phyloP scores from a whole-genome alignment of 2,113 vertebrate species.

The Lophochroa leadbeateri region DNA sequence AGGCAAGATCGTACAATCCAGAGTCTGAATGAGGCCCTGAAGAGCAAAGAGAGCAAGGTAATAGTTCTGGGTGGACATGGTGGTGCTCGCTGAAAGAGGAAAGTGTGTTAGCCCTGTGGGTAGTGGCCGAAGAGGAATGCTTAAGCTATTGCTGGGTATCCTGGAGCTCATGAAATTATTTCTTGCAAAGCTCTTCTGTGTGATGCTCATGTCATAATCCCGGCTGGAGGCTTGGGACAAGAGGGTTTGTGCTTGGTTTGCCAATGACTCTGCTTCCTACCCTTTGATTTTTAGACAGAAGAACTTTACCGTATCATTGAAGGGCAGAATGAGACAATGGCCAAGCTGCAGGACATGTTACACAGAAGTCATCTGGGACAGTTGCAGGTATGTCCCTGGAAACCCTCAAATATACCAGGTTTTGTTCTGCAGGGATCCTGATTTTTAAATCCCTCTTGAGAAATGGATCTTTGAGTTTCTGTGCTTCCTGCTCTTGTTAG shows the following conservation, averaged over 20 bases:
- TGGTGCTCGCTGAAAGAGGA: neutral
- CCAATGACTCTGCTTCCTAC: neutral
- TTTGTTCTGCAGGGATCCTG: neutral
- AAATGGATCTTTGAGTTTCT: neutral
- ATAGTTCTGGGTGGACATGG: neutral
- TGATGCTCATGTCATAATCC: neutral
- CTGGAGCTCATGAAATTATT: neutral
- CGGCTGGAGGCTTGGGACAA: neutral
- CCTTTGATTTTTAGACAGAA: constrained; percentile 72
- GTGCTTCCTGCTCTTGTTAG: constrained; percentile 34
- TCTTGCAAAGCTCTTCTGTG: neutral
- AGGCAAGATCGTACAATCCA: constrained; percentile 83
- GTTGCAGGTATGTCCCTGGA: constrained; percentile 71
- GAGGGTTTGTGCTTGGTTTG: neutral
- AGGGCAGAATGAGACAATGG: constrained; percentile 85
- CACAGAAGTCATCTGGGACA: constrained; percentile 82
- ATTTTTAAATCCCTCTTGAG: neutral
- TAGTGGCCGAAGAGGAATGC: neutral
- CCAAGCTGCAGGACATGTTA: constrained; percentile 82
- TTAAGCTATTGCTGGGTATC: neutral
- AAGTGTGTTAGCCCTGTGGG: neutral
- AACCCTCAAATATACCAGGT: neutral
- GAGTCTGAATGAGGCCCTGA: constrained; percentile 79
- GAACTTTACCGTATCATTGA: constrained; percentile 84
- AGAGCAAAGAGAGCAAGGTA: constrained; percentile 89